A percentile compares a stretch with the other conserved stretches of the same genome.
phyloP scores from a whole-genome alignment of 2,888 invertebrate genomes.

The Stratiomys singularior region DNA sequence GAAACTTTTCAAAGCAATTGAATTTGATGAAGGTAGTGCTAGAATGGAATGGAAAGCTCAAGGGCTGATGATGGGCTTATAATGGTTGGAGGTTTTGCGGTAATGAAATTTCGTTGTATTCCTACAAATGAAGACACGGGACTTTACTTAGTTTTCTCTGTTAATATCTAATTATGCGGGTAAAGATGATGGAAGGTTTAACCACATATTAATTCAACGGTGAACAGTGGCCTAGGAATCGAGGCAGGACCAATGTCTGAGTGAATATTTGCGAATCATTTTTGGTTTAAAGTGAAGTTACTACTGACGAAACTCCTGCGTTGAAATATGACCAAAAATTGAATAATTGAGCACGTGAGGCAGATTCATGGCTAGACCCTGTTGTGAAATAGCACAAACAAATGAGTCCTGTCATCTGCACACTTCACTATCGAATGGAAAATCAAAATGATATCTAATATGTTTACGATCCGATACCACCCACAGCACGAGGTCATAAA shows the following conservation, averaged over 20 bases:
- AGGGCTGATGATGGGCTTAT: slow-evolving; percentile 10
- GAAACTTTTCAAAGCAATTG: slow-evolving; percentile 17
- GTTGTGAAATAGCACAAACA: too few relatives aligned
- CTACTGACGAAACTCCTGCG: too few relatives aligned
- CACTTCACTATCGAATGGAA: too few relatives aligned
- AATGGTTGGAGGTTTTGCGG: background rate
- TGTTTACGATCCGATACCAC: background rate
- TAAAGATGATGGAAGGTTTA: background rate
- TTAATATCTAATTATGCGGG: slow-evolving; percentile 1
- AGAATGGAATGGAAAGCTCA: background rate
- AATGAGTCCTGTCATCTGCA: too few relatives aligned
- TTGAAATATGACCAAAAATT: too few relatives aligned
- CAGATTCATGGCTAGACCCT: too few relatives aligned
- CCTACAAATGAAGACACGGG: background rate
- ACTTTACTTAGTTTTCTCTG: background rate
- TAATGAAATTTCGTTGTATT: slow-evolving; percentile 9
- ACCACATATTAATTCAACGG: background rate
- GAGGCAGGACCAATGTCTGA: too few relatives aligned
- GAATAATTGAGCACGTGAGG: too few relatives aligned
- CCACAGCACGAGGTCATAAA: background rate
- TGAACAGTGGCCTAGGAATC: too few relatives aligned
- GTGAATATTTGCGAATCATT: too few relatives aligned
- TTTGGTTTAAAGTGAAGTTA: too few relatives aligned
- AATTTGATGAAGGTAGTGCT: slow-evolving; percentile 3
- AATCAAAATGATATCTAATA: too few relatives aligned